These are phyloP conservation scores for Liparis tanakae DNA, from an alignment of 2,797 vertebrate genomes.

Conservation along the genomic window DNA sequence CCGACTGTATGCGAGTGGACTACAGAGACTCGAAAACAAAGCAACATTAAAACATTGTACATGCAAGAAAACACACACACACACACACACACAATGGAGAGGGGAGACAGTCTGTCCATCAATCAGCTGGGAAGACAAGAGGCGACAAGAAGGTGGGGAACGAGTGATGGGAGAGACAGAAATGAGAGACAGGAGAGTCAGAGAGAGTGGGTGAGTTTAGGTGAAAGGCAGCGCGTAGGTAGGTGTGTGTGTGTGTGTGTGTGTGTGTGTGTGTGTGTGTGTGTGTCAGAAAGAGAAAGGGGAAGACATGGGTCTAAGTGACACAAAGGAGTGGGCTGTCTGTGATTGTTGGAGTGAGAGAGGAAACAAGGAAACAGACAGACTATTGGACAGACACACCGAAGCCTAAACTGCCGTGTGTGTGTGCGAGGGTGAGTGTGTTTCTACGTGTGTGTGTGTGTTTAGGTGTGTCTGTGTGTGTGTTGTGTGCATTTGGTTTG, in stretches of 20 bases:
- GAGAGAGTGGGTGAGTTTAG: constrained; percentile 25
- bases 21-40: neutral
- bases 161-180: constrained; percentile 1
- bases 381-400: constrained; percentile 10
- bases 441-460: constrained; percentile 11
- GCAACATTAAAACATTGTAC: neutral
- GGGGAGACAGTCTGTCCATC: constrained; percentile 33
- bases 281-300: constrained; percentile 12
- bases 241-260: constrained; percentile 3
- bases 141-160: constrained; percentile 44
- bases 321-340: constrained; percentile 5
- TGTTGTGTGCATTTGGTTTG: neutral
- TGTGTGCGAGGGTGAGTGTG: constrained; percentile 2
- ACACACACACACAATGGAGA: constrained; percentile 18
- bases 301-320: constrained; percentile 2
- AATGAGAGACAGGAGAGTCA: constrained; percentile 11
- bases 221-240: constrained; percentile 22
- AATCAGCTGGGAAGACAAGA: constrained; percentile 47
- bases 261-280: constrained; percentile 13
- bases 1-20: neutral
- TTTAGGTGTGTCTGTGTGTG: constrained; percentile 5
- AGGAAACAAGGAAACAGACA: constrained; percentile 8
- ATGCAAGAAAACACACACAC: neutral
- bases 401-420: constrained; percentile 12
- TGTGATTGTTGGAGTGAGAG: constrained; percentile 2